These are phyloP conservation scores for Blastomussa wellsi DNA, from an alignment of 92 coral and sea anemone genomes.

Conservation along the genomic window DNA sequence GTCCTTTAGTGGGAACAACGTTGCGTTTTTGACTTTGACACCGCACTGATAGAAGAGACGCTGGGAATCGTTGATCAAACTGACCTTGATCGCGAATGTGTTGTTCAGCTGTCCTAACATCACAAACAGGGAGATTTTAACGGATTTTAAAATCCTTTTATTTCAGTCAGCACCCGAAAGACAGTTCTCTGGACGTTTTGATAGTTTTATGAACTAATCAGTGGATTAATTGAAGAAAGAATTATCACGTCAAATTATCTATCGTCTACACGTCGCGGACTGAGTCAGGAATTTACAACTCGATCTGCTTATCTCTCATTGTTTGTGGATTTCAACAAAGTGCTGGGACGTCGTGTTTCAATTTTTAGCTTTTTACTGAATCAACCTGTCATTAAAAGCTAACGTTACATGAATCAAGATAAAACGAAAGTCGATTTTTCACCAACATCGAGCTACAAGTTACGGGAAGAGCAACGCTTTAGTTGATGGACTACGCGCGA, in stretches of 20 bases:
- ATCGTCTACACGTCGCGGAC: not conserved
- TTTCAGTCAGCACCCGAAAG: not conserved
- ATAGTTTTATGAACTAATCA: slow-evolving; percentile 15
- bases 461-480: not conserved
- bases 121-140: not conserved
- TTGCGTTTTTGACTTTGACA: not conserved
- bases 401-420: not conserved
- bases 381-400: not conserved
- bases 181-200: not conserved
- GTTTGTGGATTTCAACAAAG: not conserved
- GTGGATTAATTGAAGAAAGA: slow-evolving; percentile 13
- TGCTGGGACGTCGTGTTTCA: not conserved
- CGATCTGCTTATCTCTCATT: not conserved
- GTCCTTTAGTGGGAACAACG: not conserved
- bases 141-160: not conserved
- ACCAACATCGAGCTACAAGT: not conserved
- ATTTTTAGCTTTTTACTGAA: not conserved
- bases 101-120: not conserved
- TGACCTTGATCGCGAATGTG: not conserved
- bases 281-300: not conserved
- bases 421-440: not conserved
- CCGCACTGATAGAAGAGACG: not conserved
- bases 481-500: not conserved
- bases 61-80: not conserved
- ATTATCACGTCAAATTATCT: slow-evolving; percentile 47